Evolutionary conservation across 2,888 invertebrate genomes (phyloP).

Genomic region (Stegana nigrithorax): DNA sequence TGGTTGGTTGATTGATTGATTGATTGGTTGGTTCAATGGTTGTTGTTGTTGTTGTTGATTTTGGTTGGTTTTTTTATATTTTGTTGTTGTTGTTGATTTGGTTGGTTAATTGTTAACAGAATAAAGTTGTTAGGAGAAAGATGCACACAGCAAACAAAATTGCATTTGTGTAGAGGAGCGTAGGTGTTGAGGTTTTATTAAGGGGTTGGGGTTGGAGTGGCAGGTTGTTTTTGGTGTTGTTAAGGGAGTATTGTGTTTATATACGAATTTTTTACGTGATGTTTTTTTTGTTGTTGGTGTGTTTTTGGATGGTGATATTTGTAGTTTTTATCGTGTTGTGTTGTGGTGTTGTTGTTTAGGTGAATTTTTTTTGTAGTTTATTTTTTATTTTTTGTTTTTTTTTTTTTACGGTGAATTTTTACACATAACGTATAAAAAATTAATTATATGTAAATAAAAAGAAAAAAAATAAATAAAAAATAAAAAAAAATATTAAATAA

Average conservation of each 20-base stretch:
- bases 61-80: slow-evolving; percentile 23
- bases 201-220: slow-evolving; percentile 34
- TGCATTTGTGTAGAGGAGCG: slow-evolving; percentile 37
- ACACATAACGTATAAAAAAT: slow-evolving; percentile 41
- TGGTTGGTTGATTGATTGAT: slow-evolving; percentile 28
- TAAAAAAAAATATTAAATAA: slow-evolving; percentile 46
- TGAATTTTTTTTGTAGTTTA: slow-evolving; percentile 29
- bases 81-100: slow-evolving; percentile 20
- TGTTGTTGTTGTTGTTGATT: slow-evolving; percentile 30
- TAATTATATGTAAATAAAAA: slow-evolving; percentile 34
- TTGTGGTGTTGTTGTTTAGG: slow-evolving; percentile 22
- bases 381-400: neutral
- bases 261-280: too few relatives aligned
- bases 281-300: slow-evolving; percentile 29
- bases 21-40: neutral
- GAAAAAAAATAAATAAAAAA: slow-evolving; percentile 46
- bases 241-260: too few relatives aligned
- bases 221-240: slow-evolving; percentile 26
- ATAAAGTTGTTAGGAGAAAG: slow-evolving; percentile 60
- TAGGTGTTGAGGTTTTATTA: slow-evolving; percentile 33
- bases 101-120: slow-evolving; percentile 41
- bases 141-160: slow-evolving; percentile 44
- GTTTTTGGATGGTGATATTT: slow-evolving; percentile 21
- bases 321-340: slow-evolving; percentile 18
- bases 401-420: slow-evolving; percentile 29